Evolutionary conservation across 2,888 invertebrate genomes (phyloP).

Genomic region (Cryptus armator): DNA sequence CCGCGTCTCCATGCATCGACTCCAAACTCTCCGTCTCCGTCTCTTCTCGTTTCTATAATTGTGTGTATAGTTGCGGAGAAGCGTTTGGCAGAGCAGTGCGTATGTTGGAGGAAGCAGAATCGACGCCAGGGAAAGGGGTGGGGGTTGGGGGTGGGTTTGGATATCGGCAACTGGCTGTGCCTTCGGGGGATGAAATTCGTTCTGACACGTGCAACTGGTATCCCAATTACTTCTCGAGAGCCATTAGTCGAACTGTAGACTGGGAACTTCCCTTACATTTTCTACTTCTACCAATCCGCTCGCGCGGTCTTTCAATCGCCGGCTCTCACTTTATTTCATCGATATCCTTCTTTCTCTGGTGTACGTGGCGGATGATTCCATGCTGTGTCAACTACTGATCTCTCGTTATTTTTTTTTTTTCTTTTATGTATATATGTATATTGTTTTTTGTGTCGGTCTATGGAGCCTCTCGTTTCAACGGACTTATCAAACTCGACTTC

Average conservation of each 20-base stretch:
- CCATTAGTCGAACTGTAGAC: conserved; percentile 71
- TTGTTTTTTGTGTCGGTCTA: conserved; percentile 8
- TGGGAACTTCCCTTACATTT: conserved; percentile 66
- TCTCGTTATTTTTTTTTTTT: conserved; percentile 12
- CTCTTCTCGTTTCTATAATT: conserved; percentile 45
- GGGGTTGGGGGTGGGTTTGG: conserved; percentile 16
- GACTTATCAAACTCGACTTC: conserved; percentile 3
- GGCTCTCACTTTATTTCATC: conserved; percentile 31
- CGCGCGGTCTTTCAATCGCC: conserved; percentile 58
- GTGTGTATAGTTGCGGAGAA: conserved; percentile 32
- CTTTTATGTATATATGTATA: not conserved
- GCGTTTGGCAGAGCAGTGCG: conserved; percentile 26
- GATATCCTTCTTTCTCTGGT: conserved; percentile 24
- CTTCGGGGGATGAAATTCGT: conserved; percentile 75
- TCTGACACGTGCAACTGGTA: conserved; percentile 80
- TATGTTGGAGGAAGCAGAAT: conserved; percentile 2
- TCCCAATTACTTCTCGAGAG: conserved; percentile 77
- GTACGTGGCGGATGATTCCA: conserved; percentile 9
- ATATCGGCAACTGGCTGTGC: conserved; percentile 42
- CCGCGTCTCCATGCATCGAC: not conserved
- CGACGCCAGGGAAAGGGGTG: conserved; percentile 11
- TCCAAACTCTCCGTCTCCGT: conserved; percentile 23
- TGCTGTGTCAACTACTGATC: conserved; percentile 31
- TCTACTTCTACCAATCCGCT: conserved; percentile 58
- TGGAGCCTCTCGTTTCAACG: conserved; percentile 7